Evolutionary conservation across 2,888 invertebrate species (phyloP).

Genomic region (Catotricha subobsoleta): DNA sequence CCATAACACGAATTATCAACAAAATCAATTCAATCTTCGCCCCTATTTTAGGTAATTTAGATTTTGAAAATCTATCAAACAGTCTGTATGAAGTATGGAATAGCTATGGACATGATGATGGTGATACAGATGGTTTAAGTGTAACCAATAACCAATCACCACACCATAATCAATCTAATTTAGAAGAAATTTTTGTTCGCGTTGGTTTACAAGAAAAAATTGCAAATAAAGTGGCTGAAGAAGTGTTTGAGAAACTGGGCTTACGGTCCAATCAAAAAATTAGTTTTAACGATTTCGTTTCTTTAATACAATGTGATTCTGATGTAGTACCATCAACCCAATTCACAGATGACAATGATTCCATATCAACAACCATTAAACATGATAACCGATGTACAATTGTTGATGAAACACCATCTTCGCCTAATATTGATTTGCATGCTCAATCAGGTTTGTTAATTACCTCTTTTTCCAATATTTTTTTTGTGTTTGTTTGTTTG

Average conservation of each 20-base stretch:
- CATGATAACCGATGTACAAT: background rate
- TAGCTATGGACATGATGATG: slow-evolving; percentile 39
- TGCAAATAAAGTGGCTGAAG: slow-evolving; percentile 41
- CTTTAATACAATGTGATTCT: slow-evolving; percentile 32
- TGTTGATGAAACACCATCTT: too few species aligned
- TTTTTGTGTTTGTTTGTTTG: background rate
- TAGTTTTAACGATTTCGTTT: slow-evolving; percentile 44
- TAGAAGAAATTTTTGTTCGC: slow-evolving; percentile 44
- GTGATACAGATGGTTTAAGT: slow-evolving; percentile 15
- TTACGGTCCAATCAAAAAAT: slow-evolving; percentile 43
- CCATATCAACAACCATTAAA: slow-evolving; percentile 17
- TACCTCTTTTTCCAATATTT: background rate
- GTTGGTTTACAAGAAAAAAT: slow-evolving; percentile 42
- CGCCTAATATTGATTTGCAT: slow-evolving; percentile 7
- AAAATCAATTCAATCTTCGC: background rate
- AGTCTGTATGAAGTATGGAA: slow-evolving; percentile 45
- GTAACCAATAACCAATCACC: background rate
- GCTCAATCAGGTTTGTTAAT: slow-evolving; percentile 6
- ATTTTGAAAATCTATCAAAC: slow-evolving; percentile 32
- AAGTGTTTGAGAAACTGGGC: slow-evolving; percentile 46
- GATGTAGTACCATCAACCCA: slow-evolving; percentile 10
- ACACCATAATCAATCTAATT: slow-evolving; percentile 40
- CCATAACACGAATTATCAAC: too few species aligned
- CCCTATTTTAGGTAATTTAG: slow-evolving; percentile 17
- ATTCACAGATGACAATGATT: slow-evolving; percentile 16